Conservation (phyloP, 2,888 invertebrate genomes). For the Villa cingulata region DNA sequence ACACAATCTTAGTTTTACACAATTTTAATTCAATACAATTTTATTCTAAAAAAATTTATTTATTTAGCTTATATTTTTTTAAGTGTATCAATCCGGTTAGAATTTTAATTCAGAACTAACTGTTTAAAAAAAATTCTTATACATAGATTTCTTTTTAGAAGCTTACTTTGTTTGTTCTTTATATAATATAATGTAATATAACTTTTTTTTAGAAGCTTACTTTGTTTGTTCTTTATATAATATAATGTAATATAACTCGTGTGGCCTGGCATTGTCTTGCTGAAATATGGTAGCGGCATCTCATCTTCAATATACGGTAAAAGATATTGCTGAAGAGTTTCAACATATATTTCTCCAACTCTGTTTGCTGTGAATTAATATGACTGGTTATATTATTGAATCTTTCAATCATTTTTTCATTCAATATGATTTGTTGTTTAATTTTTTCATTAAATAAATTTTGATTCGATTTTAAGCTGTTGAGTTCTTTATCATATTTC, state of each 20-base stretch:
- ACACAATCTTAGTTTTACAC: too few relatives aligned
- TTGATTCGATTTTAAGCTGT: not conserved
- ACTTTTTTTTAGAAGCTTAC: slow-evolving; percentile 6
- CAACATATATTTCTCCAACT: not conserved
- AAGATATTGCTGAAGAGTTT: not conserved
- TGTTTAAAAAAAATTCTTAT: too few relatives aligned
- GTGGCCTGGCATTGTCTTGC: not conserved
- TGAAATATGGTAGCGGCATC: slow-evolving; percentile 1
- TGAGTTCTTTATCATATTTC: not conserved
- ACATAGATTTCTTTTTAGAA: too few relatives aligned
- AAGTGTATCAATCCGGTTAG: too few relatives aligned
- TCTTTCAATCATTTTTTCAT: slow-evolving; percentile 3
- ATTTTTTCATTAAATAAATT: not conserved
- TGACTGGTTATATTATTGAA: slow-evolving; percentile 3
- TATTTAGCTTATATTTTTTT: too few relatives aligned
- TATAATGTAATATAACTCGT: slow-evolving; percentile 2
- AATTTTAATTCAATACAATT: too few relatives aligned
- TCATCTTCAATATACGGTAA: too few relatives aligned
- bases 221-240: slow-evolving; percentile 2
- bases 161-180: slow-evolving; percentile 5
- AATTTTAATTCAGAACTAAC: too few relatives aligned
- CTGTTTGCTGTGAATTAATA: slow-evolving; percentile 1
- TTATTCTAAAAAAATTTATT: too few relatives aligned
- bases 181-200: slow-evolving; percentile 4
- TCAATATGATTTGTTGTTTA: not conserved